A percentile compares a stretch with the other conserved stretches of the same genome.
phyloP scores from a whole-genome alignment of 2,888 invertebrate genomes.

The Drosophila bunnanda region DNA sequence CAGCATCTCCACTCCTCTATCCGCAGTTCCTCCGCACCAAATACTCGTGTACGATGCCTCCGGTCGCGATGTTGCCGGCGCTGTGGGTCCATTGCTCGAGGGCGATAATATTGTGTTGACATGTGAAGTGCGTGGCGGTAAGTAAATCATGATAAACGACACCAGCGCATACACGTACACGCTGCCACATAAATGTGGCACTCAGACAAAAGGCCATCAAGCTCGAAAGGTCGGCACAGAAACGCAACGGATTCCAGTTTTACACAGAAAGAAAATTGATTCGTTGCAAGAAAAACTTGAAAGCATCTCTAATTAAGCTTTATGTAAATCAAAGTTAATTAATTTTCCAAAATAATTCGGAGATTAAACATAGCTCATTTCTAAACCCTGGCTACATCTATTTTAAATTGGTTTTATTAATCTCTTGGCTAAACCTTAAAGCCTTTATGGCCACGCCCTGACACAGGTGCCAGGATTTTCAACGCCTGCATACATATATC shows the following conservation, averaged over 20 bases:
- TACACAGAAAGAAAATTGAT: slow-evolving; percentile 10
- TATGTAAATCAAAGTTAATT: background rate
- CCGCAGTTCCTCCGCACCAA: slow-evolving; percentile 93
- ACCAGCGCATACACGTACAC: slow-evolving; percentile 53
- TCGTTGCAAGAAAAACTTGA: background rate
- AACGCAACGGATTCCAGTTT: slow-evolving; percentile 31
- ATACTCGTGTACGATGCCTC: slow-evolving; percentile 93
- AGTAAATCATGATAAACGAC: slow-evolving; percentile 85
- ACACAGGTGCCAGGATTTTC: background rate
- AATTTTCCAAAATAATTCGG: background rate
- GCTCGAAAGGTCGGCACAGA: slow-evolving; percentile 63
- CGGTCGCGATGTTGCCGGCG: slow-evolving; percentile 91
- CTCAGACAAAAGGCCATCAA: slow-evolving; percentile 80
- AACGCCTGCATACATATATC: background rate
- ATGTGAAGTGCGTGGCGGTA: slow-evolving; percentile 95
- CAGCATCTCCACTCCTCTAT: background rate
- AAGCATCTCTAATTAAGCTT: background rate
- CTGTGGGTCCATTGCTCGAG: slow-evolving; percentile 93
- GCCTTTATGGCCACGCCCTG: slow-evolving; percentile 4
- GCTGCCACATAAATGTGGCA: slow-evolving; percentile 78
- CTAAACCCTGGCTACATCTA: too few relatives aligned
- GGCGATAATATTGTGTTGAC: slow-evolving; percentile 92
- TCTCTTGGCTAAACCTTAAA: background rate
- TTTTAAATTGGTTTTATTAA: background rate
- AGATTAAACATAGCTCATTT: background rate